Evolutionary conservation across 2,113 vertebrate genomes (phyloP), one percentile per base, ranked within the genome.

Genomic region (Alouatta palliata): DNA sequence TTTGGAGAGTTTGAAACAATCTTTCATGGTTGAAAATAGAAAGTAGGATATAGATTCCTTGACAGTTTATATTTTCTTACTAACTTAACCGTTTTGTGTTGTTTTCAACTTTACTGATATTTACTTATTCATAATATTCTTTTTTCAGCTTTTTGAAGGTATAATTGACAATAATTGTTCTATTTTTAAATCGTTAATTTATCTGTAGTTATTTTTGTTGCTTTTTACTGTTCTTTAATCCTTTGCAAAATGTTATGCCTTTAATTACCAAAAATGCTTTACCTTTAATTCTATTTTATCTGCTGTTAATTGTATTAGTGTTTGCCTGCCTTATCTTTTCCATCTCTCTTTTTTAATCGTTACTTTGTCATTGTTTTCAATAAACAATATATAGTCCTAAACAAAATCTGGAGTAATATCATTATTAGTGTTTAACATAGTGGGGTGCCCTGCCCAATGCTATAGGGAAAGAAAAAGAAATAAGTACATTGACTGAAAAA

Each of bases 141-240:
- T 75, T 87, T 43, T 56, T 6, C 32, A 84, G 21, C 4, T 92
- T 92, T 61, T 58, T 92, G 37, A 6, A 71, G 21, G 81, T n/a
- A 56, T 73, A 83, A 47, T 43, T 83, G 32, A 61, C 3, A 70
- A 71, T 71, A 45, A 70, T 19, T 19, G 79, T 52, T 87, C 27
- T 79, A 73, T 70, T 86, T 86, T 95, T 47, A 94, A 93, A 76
- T 80, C 25, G 83, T 54, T 54, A 76, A 23, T 88, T 92, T 43
- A 77, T 16, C 40, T 87, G 47, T 58, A 76, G 19, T 30, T 91
- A 64, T 71, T 70, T 14, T 9, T 89, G 40, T 23, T 20, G 35
- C 54, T 64, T 54, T 73, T 70, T 87, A 88, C 8, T 82, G 35
- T 70, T 84, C n/a, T 40, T 83, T 14, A 68, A 64, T 30, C 61